Evolutionary conservation across 2,113 vertebrate species (phyloP).

Genomic region (Arothron firmamentum): DNA sequence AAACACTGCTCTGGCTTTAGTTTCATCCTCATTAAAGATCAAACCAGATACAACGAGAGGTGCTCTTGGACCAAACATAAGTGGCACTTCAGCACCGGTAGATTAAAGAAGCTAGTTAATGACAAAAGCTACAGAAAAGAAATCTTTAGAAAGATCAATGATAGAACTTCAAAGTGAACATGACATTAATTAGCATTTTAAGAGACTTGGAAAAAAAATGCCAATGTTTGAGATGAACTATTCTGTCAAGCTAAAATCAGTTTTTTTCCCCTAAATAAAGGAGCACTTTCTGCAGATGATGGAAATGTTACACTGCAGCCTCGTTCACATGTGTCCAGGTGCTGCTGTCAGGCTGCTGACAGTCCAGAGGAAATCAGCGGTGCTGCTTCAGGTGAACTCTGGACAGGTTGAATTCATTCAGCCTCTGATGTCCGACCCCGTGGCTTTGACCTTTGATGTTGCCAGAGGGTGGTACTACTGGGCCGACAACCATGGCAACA

Average conservation of each 20-base stretch:
- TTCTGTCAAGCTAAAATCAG: no score
- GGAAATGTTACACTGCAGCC: no score
- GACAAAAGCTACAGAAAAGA: constrained; percentile 1
- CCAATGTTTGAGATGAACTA: no score
- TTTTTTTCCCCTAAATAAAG: no score
- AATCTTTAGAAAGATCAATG: constrained; percentile 9
- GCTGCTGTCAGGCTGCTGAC: constrained; percentile 73
- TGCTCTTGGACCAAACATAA: background rate
- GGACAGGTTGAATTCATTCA: constrained; percentile 63
- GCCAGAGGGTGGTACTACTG: constrained; percentile 75
- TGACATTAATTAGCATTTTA: background rate
- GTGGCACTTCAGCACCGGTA: background rate
- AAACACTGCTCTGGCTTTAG: constrained; percentile 6
- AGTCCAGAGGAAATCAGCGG: constrained; percentile 65
- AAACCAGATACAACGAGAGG: constrained; percentile 1
- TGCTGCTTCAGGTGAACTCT: constrained; percentile 73
- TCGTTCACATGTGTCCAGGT: constrained; percentile 59
- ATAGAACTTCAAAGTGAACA: background rate
- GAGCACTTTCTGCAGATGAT: no score
- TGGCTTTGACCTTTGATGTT: constrained; percentile 76
- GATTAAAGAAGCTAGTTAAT: background rate
- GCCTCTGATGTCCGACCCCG: constrained; percentile 49
- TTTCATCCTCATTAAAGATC: constrained; percentile 25
- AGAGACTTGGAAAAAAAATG: background rate
- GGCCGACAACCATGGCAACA: constrained; percentile 76